Percentiles rank a stretch among this genome's conserved stretches.
phyloP scores from a whole-genome alignment of 2,888 invertebrate species.

The Brachypalpus laphriformis region DNA sequence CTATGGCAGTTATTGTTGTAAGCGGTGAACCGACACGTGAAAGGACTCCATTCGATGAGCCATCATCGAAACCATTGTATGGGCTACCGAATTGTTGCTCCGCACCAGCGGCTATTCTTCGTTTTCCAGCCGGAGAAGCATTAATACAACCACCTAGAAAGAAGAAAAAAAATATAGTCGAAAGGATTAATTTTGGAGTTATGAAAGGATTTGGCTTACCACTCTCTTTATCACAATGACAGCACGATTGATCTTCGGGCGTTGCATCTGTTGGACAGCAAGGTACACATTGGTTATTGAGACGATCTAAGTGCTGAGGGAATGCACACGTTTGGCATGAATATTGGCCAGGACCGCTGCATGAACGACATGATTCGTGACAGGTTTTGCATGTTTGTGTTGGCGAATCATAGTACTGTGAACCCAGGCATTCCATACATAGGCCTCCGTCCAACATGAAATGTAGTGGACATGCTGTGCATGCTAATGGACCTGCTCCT shows the following conservation, averaged over 20 bases:
- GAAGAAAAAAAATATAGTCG: neutral
- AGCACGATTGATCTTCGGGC: constrained; percentile 85
- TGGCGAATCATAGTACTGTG: constrained; percentile 88
- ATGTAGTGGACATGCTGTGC: constrained; percentile 88
- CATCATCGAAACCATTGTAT: constrained; percentile 75
- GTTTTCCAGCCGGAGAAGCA: constrained; percentile 89
- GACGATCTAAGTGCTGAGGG: constrained; percentile 87
- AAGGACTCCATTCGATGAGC: constrained; percentile 77
- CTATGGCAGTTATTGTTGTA: constrained; percentile 87
- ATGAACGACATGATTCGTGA: constrained; percentile 87
- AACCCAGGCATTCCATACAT: constrained; percentile 90
- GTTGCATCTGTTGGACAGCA: constrained; percentile 86
- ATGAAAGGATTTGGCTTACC: constrained; percentile 82
- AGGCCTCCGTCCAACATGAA: constrained; percentile 89
- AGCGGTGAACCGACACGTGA: constrained; percentile 83
- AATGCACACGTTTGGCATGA: constrained; percentile 87
- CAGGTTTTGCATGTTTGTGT: constrained; percentile 88
- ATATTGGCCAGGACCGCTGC: constrained; percentile 88
- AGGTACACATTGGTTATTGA: constrained; percentile 90
- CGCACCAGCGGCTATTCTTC: constrained; percentile 87
- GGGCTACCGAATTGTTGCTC: constrained; percentile 80
- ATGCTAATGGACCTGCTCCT: constrained; percentile 89
- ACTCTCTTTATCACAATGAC: constrained; percentile 88
- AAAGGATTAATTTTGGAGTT: neutral
- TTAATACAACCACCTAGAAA: constrained; percentile 88